Base-by-base conservation (phyloP, 2,888 invertebrate species). In the Dicyrtoma fusca region DNA sequence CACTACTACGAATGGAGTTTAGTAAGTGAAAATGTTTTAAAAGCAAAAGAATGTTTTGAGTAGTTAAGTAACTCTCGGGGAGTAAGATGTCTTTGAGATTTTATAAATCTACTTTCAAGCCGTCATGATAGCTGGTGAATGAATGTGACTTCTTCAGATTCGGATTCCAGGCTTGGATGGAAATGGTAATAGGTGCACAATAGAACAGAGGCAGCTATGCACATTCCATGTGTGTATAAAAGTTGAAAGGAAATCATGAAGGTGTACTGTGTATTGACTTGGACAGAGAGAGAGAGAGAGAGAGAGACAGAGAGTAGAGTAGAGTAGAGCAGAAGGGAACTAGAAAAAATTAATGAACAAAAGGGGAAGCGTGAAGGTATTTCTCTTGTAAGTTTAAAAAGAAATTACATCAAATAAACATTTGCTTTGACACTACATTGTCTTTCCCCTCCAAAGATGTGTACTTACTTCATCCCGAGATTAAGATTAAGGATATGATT, bases 21-120 rank as follows among this genome's bases (percentile, higher is more conserved):
- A 72, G 62, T 53, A 64, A 51, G 66, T 72, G 55, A 68, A 74
- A 74, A 74, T 72, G 71, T 68, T 69, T 71, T 75, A 75, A 75
- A 75, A 75, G 75, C 75, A 75, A 75, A 75, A 75, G 71, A 75
- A 75, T 75, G 75, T 75, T 75, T 73, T 69, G 70, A 63, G 70
- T 42, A 63, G 62, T 62, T 51, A 47, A 51, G 65, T 49, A 26
- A 65, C 44, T 61, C 44, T 47, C 34, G 65, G 59, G 53, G 74
- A 74, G 70, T 70, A 70, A 71, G 70, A 71, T 66, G 74, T 74
- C 71, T 74, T 73, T 66, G 59, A 68, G 61, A 45, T 62, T 68
- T 68, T 57, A 51, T 17, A 57, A 55, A 68, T 64, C 42, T 49
- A 25, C 57, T 45, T 42, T 51, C 66, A 72, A 59, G 51, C 53